These are phyloP conservation scores for Suricata suricatta DNA, from an alignment of 2,113 vertebrate species.

Conservation along the genomic window DNA sequence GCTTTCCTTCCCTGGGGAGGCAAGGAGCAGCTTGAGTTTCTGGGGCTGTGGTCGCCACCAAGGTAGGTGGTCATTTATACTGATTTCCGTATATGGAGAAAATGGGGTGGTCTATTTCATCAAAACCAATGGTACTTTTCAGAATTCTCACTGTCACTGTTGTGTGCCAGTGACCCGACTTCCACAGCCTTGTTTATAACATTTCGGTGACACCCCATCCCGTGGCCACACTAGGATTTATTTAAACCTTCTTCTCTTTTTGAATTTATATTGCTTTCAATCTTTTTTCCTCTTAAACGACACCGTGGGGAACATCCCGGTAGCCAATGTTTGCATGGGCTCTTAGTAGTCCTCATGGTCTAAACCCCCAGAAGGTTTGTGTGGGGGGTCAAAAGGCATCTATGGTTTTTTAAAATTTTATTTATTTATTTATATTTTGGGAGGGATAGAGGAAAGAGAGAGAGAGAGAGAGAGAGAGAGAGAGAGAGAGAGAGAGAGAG, in stretches of 20 bases:
- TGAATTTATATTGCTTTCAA: neutral
- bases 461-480: neutral
- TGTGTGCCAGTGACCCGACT: too few species aligned
- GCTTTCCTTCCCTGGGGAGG: conserved; percentile 92
- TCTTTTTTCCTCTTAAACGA: neutral
- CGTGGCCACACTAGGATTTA: neutral
- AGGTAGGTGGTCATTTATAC: accelerated
- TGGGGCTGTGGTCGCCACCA: accelerated
- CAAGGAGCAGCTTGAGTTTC: conserved; percentile 38
- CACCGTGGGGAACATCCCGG: too few species aligned
- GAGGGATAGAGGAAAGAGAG: neutral
- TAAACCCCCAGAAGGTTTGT: neutral
- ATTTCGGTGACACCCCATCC: neutral
- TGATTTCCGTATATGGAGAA: neutral
- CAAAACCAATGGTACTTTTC: neutral
- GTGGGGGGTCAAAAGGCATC: neutral
- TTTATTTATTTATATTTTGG: too few species aligned
- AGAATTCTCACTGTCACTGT: neutral
- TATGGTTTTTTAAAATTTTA: neutral
- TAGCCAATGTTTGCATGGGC: neutral
- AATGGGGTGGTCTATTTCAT: neutral
- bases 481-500: neutral
- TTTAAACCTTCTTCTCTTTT: neutral
- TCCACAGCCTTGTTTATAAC: neutral
- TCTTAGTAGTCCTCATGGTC: too few species aligned